Conservation (phyloP, 2,888 invertebrate genomes). For the Pediacus dermestoides region DNA sequence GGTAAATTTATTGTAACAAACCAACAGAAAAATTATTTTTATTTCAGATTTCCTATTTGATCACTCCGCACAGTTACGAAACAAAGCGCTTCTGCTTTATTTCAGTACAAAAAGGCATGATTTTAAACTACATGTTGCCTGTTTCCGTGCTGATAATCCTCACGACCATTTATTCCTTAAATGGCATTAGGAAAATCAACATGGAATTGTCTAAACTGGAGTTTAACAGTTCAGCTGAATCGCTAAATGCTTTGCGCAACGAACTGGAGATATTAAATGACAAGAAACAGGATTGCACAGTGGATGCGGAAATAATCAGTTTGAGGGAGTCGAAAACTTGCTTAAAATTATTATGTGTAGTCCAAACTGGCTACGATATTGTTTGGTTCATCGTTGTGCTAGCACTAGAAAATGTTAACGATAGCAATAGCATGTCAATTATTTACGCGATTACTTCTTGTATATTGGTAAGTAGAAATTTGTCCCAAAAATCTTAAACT, state of each 20-base stretch:
- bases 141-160: conserved; percentile 64
- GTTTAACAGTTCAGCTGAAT: conserved; percentile 45
- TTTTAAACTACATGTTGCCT: conserved; percentile 71
- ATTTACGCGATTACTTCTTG: conserved; percentile 58
- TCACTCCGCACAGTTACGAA: conserved; percentile 70
- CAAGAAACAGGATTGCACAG: conserved; percentile 25
- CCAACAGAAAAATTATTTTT: neutral
- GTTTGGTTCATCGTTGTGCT: conserved; percentile 74
- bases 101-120: conserved; percentile 73
- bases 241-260: conserved; percentile 41
- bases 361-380: conserved; percentile 67
- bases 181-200: conserved; percentile 52
- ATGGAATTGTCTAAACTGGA: conserved; percentile 47
- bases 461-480: conserved; percentile 54
- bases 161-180: conserved; percentile 59
- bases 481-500: conserved; percentile 5
- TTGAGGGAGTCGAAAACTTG: conserved; percentile 59
- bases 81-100: conserved; percentile 73
- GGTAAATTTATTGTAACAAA: neutral
- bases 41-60: conserved; percentile 58
- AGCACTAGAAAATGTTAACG: conserved; percentile 64
- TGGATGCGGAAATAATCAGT: conserved; percentile 42
- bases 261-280: conserved; percentile 40
- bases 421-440: conserved; percentile 59
- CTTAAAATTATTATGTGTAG: conserved; percentile 60